Evolutionary conservation across 2,888 invertebrate species (phyloP).

Genomic region (Scaptomyza flava): DNA sequence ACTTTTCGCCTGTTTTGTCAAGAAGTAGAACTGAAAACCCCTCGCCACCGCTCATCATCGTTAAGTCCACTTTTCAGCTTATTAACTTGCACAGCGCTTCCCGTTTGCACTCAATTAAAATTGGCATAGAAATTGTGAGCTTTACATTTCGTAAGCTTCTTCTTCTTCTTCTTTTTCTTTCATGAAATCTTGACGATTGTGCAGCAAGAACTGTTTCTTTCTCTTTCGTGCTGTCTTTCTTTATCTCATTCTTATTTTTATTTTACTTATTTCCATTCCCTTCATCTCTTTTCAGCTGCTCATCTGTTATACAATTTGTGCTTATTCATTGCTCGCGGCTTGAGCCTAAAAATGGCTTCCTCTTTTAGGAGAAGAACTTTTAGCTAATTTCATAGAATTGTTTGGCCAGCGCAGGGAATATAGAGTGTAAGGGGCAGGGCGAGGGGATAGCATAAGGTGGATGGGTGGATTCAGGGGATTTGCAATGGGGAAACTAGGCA

Average conservation of each 20-base stretch:
- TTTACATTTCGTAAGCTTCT: conserved; percentile 52
- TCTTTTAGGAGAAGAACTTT: conserved; percentile 56
- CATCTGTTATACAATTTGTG: conserved; percentile 66
- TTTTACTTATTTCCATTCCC: conserved; percentile 41
- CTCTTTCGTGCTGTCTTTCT: conserved; percentile 6
- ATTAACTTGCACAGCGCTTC: conserved; percentile 55
- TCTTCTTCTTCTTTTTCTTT: conserved; percentile 12
- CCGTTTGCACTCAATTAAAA: conserved; percentile 70
- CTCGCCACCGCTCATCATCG: neutral
- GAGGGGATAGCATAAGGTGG: neutral
- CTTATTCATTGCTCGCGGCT: conserved; percentile 67
- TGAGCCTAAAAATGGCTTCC: conserved; percentile 72
- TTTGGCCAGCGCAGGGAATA: conserved; percentile 45
- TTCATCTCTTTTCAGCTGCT: conserved; percentile 54
- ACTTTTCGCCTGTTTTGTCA: conserved; percentile 7
- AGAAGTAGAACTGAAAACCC: neutral
- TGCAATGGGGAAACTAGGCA: conserved; percentile 27
- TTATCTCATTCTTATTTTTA: conserved; percentile 1
- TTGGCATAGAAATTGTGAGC: conserved; percentile 63
- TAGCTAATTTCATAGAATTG: conserved; percentile 75
- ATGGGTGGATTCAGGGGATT: conserved; percentile 1
- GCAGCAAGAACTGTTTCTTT: conserved; percentile 9
- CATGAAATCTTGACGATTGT: conserved; percentile 34
- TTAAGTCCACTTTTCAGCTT: conserved; percentile 64
- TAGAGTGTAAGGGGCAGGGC: neutral